Base-by-base conservation (phyloP, 2,113 vertebrate species). In the Mionectes macconnelli region DNA sequence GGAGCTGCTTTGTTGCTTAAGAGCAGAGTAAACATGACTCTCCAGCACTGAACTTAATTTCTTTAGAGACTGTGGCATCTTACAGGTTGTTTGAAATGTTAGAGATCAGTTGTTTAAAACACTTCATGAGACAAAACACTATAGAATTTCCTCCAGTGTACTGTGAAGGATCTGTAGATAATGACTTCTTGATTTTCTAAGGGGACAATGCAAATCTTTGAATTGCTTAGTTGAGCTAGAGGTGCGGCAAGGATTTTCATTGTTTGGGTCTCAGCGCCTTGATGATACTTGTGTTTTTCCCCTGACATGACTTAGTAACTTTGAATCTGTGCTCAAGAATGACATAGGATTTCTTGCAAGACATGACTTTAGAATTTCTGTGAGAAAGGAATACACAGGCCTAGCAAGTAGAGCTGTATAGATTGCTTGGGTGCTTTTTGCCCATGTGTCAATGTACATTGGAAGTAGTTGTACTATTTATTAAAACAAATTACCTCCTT, bases 211-310 rank as follows among this genome's bases (percentile, higher is more conserved):
- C 21, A 67, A 69, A 50, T 73, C 39, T 72, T 78, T 47, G 16
- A 60, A 17, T 83, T 68, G n/a, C 15, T 89, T 8, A 20, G 49
- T 56, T 77, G 35, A 74, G 45, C 40, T 47, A 39, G 45, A 97
- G 96, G 97, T 97, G 96, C 97, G 18, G 64, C 81, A n/a, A 37
- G 14, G 27, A 19, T 77, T 94, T 81, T 33, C 5, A 8, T 31
- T 79, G 8, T 70, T 94, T 24, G 13, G 7, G 2, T 89, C 52
- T 84, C 44, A 81, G 62, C 69, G 31, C 30, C 60, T 17, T 81
- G n/a, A 53, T 1, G 27, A 8, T 75, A 33, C 25, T 85, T 60
- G 19, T 90, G 9, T 5, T 73, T 87, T 81, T 73, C 6, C 20
- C 12, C 9, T 83, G 30, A 23, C 27, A 21, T 1, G 7, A 19